These are phyloP conservation scores for Sandelia bainsii DNA, from an alignment of 2,797 vertebrate genomes.

Conservation along the genomic window DNA sequence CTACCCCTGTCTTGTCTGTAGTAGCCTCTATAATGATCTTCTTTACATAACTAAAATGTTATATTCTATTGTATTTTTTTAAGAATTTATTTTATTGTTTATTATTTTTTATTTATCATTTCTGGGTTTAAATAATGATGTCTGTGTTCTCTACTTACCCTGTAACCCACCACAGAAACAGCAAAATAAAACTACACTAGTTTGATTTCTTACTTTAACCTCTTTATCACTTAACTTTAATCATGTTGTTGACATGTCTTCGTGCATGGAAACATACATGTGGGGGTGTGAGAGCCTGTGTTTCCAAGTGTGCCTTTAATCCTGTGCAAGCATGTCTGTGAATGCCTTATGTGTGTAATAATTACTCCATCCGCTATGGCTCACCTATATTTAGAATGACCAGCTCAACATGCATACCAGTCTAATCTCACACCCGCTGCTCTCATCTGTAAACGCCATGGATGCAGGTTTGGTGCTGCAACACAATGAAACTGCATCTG, in stretches of 20 bases:
- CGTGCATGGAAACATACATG: constrained; percentile 13
- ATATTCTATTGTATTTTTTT: neutral
- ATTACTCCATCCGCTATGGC: constrained; percentile 50
- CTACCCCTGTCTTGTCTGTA: constrained; percentile 12
- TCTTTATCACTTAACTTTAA: constrained; percentile 9
- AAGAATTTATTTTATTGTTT: constrained; percentile 7
- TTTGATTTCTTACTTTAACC: neutral
- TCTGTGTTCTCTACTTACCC: neutral
- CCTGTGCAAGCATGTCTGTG: constrained; percentile 37
- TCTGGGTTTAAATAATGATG: neutral
- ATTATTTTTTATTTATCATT: no score
- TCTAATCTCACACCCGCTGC: constrained; percentile 28
- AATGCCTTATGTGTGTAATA: constrained; percentile 49
- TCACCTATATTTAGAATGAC: constrained; percentile 57
- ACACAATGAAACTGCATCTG: neutral
- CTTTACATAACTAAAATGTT: constrained; percentile 24
- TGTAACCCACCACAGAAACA: constrained; percentile 9
- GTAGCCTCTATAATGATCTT: constrained; percentile 23
- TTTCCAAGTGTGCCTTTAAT: constrained; percentile 46
- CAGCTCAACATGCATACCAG: constrained; percentile 49
- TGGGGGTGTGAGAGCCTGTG: constrained; percentile 8
- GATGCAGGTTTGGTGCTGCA: constrained; percentile 11
- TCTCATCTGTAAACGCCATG: neutral
- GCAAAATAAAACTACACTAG: constrained; percentile 6
- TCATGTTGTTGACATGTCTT: neutral